Evolutionary conservation across 2,888 invertebrate species (phyloP).

Genomic region (Caenorhabditis sp.): DNA sequence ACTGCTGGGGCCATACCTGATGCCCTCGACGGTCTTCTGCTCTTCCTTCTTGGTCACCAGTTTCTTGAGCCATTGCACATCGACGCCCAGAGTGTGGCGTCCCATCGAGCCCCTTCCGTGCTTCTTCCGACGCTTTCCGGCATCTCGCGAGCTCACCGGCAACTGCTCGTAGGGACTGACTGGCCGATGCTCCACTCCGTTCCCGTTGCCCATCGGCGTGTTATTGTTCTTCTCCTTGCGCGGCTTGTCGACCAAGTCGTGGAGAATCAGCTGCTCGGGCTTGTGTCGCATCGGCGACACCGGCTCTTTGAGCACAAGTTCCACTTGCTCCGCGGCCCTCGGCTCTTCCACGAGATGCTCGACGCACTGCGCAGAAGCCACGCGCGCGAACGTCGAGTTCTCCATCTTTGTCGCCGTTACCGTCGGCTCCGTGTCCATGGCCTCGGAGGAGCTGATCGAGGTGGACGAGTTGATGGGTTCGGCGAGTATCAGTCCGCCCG

Average conservation of each 20-base stretch:
- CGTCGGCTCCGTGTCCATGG: constrained; percentile 40
- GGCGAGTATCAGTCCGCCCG: constrained; percentile 6
- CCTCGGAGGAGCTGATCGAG: constrained; percentile 31
- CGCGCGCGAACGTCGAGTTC: constrained; percentile 35
- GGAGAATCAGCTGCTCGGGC: constrained; percentile 38
- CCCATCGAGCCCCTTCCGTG: constrained; percentile 73
- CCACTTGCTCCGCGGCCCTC: constrained; percentile 11
- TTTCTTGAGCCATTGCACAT: constrained; percentile 77
- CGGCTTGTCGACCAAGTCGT: constrained; percentile 49
- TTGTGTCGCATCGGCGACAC: constrained; percentile 50
- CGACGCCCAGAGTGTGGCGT: constrained; percentile 78
- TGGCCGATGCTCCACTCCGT: constrained; percentile 43
- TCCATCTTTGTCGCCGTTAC: constrained; percentile 20
- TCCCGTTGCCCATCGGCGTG: background rate
- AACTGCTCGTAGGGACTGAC: constrained; percentile 73
- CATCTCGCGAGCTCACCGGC: constrained; percentile 62
- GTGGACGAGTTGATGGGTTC: too few relatives aligned
- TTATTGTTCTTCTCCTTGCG: constrained; percentile 56
- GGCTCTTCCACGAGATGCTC: constrained; percentile 28
- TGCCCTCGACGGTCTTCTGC: constrained; percentile 36
- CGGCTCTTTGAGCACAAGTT: constrained; percentile 11
- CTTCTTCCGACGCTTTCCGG: constrained; percentile 62
- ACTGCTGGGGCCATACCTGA: constrained; percentile 7
- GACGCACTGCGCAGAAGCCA: constrained; percentile 33
- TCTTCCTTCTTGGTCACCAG: constrained; percentile 61